Conservation (phyloP, 2,113 vertebrate species). For the Motacilla alba region DNA sequence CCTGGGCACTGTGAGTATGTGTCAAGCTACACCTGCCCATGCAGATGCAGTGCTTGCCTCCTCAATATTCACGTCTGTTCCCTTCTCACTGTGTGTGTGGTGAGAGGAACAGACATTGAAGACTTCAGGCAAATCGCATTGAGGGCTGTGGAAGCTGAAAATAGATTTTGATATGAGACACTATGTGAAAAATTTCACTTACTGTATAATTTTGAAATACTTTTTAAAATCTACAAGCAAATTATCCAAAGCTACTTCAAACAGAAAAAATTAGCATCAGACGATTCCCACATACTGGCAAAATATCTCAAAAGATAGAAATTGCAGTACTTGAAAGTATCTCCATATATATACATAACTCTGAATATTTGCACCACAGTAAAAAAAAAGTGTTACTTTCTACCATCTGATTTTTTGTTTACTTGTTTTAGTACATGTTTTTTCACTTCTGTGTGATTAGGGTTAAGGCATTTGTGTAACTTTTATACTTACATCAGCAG, state of each 20-base stretch:
- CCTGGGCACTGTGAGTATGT: background rate
- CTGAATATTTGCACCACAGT: background rate
- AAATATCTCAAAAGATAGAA: background rate
- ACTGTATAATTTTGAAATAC: background rate
- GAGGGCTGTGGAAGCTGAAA: background rate
- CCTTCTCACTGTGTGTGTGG: background rate
- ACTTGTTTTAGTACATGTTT: fast-evolving
- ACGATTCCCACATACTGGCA: background rate
- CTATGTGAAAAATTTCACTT: background rate
- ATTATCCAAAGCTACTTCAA: background rate
- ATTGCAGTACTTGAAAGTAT: background rate
- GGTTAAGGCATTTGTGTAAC: background rate
- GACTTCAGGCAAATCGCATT: fast-evolving
- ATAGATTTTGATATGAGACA: background rate
- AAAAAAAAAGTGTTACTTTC: background rate
- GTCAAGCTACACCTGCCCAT: background rate
- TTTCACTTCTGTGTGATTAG: background rate
- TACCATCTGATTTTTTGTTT: background rate
- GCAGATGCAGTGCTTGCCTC: background rate
- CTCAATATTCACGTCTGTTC: background rate
- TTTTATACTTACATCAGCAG: background rate
- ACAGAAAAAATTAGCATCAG: background rate
- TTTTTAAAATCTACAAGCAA: background rate
- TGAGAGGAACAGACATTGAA: background rate
- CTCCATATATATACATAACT: background rate